Percentiles rank a stretch among this genome's conserved stretches.
phyloP scores from a whole-genome alignment of 2,797 vertebrate species.

The Iguana delicatissima region DNA sequence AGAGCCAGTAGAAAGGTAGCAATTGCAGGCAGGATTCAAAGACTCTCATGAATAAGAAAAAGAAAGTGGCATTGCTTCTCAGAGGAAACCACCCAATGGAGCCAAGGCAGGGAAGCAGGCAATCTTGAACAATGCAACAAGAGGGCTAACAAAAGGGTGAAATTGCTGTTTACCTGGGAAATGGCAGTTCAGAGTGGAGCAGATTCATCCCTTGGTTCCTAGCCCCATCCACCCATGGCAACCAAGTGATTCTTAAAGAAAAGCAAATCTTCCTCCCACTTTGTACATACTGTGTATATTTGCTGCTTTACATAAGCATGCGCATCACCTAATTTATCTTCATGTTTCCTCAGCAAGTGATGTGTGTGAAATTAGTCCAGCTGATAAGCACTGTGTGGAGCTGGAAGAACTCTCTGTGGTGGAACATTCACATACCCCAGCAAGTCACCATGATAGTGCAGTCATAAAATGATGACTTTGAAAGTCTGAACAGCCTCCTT shows the following conservation, averaged over 20 bases:
- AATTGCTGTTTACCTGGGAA: background rate
- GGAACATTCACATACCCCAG: background rate
- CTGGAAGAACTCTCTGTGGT: background rate
- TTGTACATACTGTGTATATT: background rate
- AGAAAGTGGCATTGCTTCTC: background rate
- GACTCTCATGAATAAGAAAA: background rate
- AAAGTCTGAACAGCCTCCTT: background rate
- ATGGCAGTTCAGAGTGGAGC: background rate
- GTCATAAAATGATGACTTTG: background rate
- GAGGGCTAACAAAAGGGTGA: background rate
- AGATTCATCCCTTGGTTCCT: background rate
- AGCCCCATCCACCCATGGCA: background rate
- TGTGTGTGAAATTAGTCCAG: background rate
- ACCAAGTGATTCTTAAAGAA: background rate
- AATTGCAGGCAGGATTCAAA: background rate
- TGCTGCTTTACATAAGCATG: background rate
- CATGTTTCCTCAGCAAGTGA: background rate
- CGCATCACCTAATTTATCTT: background rate
- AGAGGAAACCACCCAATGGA: background rate
- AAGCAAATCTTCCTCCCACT: background rate
- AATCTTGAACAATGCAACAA: background rate
- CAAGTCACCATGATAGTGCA: background rate
- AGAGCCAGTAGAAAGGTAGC: background rate
- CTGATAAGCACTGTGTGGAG: background rate
- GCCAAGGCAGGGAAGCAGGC: background rate